Evolutionary conservation across 2,888 invertebrate genomes (phyloP).

Genomic region (Stenotaenia linearis): DNA sequence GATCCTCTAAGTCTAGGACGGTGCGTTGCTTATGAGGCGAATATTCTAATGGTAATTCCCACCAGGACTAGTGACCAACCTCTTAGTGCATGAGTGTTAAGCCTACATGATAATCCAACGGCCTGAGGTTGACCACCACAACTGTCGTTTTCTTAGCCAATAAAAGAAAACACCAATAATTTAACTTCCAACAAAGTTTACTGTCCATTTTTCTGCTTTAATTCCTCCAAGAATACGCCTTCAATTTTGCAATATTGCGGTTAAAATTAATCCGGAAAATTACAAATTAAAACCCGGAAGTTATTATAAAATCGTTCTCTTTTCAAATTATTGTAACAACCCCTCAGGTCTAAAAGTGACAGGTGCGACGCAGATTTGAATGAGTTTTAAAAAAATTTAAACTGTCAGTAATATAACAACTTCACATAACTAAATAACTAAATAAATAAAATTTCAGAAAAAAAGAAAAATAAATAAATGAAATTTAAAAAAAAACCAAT

Average conservation of each 20-base stretch:
- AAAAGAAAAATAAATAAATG: too few species aligned
- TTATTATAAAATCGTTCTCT: not conserved
- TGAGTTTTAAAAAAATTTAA: too few species aligned
- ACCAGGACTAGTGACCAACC: conserved; percentile 15
- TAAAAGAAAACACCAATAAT: conserved; percentile 11
- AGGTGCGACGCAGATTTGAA: not conserved
- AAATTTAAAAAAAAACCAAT: too few species aligned
- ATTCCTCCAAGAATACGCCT: not conserved
- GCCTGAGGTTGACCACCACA: conserved; percentile 19
- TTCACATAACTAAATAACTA: too few species aligned
- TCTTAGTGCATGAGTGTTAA: conserved; percentile 19
- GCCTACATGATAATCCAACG: conserved; percentile 11
- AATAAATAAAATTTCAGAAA: too few species aligned
- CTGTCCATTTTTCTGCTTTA: not conserved
- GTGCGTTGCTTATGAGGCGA: conserved; percentile 12
- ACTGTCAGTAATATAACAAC: too few species aligned
- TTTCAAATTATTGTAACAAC: not conserved
- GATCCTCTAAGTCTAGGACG: not conserved
- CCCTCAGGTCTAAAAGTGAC: not conserved
- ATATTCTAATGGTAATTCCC: conserved; percentile 15
- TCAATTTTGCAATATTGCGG: not conserved
- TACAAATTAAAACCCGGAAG: not conserved
- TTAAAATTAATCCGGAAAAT: not conserved
- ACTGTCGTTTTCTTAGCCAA: conserved; percentile 19
- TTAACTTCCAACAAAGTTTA: conserved; percentile 1